Base-by-base conservation (phyloP, 2,113 vertebrate species). In the Zapus hudsonius region DNA sequence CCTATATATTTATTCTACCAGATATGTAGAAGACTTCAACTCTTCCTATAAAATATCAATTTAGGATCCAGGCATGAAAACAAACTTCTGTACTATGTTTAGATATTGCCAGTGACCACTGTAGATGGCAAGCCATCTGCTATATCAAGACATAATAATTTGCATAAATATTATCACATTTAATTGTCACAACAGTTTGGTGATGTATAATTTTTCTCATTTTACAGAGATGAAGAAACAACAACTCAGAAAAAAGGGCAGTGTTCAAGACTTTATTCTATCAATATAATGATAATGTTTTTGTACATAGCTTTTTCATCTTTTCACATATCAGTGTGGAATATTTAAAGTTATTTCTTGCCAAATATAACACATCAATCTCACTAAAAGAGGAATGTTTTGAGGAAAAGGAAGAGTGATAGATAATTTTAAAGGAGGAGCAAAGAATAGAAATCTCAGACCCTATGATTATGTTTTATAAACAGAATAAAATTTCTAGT, bases 341-440 rank as follows among this genome's bases (percentile, higher is more conserved):
- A 61, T 88, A 87, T 91, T 93, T 2, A 79, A 27, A 82, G 44
- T 25, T 79, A 74, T 86, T 95, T 89, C 9, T 25, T 83, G 12
- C 44, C 73, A 27, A 79, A 23, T 90, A 36, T 44, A 47, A 64
- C 13, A 13, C 15, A 52, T 15, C 33, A 75, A 2, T 25, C 1
- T 52, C 8, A 47, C 40, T 22, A 31, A 70, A 69, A 84, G 57
- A 1, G 40, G 29, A 6, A 23, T 7, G 6, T 31, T 59, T 52
- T 85, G 42, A 75, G 8, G 84, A 70, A 73, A 89, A 78, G 22
- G 42, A 69, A 81, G 38, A 83, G 22, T 42, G 2, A 19, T 40
- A 8, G 25, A 22, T 10, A 40, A 33, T 36, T 83, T 70, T 73
- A 73, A 91, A 70, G 40, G 33, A 40, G 7, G 38, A 38, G 13